These are phyloP conservation scores for Siniperca undulata DNA, from an alignment of 2,797 vertebrate species.

Conservation along the genomic window DNA sequence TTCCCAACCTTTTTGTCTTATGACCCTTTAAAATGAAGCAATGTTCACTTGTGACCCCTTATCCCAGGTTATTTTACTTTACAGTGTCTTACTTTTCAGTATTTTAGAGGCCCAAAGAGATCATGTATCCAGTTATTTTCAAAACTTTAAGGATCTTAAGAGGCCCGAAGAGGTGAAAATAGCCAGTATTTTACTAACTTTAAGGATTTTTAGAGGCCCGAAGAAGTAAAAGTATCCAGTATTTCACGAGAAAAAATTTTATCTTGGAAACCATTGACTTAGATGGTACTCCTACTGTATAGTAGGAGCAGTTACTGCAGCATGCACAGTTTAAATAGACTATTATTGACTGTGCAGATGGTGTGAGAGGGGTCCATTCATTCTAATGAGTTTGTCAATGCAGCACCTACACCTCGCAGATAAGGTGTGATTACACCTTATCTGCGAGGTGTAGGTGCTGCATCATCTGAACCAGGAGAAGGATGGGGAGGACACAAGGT, in stretches of 20 bases:
- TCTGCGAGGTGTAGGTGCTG: constrained; percentile 29
- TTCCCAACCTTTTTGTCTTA: not conserved
- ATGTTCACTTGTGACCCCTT: not conserved
- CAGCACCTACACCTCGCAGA: constrained; percentile 29
- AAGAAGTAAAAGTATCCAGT: not conserved
- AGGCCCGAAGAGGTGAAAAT: accelerated
- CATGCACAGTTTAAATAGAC: constrained; percentile 23
- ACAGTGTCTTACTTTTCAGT: too few relatives aligned
- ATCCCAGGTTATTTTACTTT: not conserved
- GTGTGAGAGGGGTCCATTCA: constrained; percentile 23
- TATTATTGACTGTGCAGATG: constrained; percentile 5
- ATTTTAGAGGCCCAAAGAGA: not conserved
- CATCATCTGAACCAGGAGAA: constrained; percentile 45
- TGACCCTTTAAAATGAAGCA: not conserved
- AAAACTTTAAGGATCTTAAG: not conserved
- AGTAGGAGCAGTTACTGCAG: not conserved
- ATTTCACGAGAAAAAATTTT: not conserved
- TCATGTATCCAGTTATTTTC: not conserved
- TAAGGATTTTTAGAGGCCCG: not conserved
- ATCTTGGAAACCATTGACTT: not conserved
- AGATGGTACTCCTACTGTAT: not conserved
- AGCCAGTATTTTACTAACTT: not conserved
- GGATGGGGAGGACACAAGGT: constrained; percentile 40
- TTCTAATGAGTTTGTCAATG: constrained; percentile 50
- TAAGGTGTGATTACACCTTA: constrained; percentile 36